Evolutionary conservation across 2,888 invertebrate genomes (phyloP), one percentile per base, ranked within the genome.

Genomic region (Epinotia nisella): DNA sequence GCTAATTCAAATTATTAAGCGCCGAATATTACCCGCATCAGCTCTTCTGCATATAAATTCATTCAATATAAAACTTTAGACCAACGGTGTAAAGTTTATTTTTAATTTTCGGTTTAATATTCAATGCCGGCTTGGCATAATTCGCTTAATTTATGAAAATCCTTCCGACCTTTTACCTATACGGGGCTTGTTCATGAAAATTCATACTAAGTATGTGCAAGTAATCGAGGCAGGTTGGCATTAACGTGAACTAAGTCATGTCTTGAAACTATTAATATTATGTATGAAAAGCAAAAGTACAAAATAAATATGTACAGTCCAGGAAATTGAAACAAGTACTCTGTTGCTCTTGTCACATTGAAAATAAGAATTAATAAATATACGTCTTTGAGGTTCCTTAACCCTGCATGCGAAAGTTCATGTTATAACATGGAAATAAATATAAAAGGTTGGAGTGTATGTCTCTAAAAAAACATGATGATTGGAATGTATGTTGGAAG

Each of bases 131-230:
- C 60, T 67, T 39, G 66, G 61, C 60, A 61, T 45, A 29, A 49
- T 60, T 61, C 45, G 5, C 35, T 49, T 72, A 72, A 72, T 72
- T 72, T 72, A 72, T 72, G 55, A 72, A 72, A 72, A 72, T 53
- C 72, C 61, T 49, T 49, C 56, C 56, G 56, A 72, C 67, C 67
- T 72, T 70, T 72, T 62, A 68, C 56, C 67, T 68, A 72, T 71
- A 70, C 51, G 21, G 21, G 17, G 71, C 53, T 1, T 67, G 49
- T 61, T 67, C 67, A 71, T 71, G 72, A 72, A 72, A 68, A 67
- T 72, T 72, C 61, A 72, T 68, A 62, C n/a, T 68, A 61, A 59
- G 13, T 41, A 60, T 56, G 49, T n/a, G 65, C 24, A 65, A 65
- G 39, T 35, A 21, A 55, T 29, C 21, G 41, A 45, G 13, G 17